Base-by-base conservation (phyloP, 2,888 invertebrate species). In the Andrena minutula region DNA sequence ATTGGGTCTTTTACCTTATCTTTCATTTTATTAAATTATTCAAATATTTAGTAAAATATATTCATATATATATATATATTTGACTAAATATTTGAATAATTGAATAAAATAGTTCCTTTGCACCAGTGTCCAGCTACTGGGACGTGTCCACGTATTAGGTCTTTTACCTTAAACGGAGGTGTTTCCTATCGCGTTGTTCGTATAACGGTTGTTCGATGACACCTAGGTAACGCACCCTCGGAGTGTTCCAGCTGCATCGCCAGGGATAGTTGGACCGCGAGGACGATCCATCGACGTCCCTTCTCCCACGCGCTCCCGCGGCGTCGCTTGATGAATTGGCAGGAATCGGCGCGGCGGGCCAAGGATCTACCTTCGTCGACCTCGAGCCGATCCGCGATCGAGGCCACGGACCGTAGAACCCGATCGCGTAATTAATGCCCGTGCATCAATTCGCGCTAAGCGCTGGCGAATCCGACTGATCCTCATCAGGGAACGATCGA, bases 381-480 rank as follows among this genome's bases (percentile, higher is more conserved):
- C 88, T 78, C 86, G 75, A 78, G 79, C 83, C 85, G 88, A 89
- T 88, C 87, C 84, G 68, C 83, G 86, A 82, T 85, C 80, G 85
- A 82, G 87, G 83, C 88, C 86, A 72, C 49, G 79, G 51, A 68
- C 28, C 79, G 72, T 51, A 75, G 71, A 83, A 74, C 79, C 79
- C 85, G 86, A 90, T 89, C 87, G 89, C 89, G 90, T 93, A 93
- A 93, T 92, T 93, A 92, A 93, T 93, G 92, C 91, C 83, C 88
- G 89, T 82, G 92, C 93, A 93, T 93, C 92, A 93, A 93, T 93
- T 93, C 92, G 89, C 92, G 89, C 92, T 88, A 89, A 86, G 79
- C 75, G 81, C 64, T 63, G 83, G 76, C 79, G 86, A 88, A 84
- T 84, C 86, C 89, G 91, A 90, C 90, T 89, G 91, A 90, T 91